Conservation (phyloP, 1,140 invertebrate species). For the Panagrolaimus sp. region DNA sequence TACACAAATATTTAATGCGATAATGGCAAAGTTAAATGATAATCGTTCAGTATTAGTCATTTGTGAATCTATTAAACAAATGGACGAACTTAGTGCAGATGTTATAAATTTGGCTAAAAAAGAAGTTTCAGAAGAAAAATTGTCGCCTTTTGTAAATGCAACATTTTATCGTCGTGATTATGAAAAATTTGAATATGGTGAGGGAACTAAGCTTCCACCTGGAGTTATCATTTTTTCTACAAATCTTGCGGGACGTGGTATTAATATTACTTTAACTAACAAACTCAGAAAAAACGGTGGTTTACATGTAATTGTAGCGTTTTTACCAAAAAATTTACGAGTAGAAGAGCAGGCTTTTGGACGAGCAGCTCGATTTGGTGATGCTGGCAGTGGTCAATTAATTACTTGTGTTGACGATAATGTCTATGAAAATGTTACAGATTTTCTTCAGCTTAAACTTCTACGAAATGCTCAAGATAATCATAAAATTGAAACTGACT, state of each 20-base stretch:
- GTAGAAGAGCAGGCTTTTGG: constrained; percentile 6
- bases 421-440: background rate
- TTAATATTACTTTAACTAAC: background rate
- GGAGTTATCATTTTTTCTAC: background rate
- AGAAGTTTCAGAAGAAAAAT: background rate
- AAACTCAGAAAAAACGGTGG: background rate
- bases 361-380: constrained; percentile 1
- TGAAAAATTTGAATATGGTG: constrained; percentile 1
- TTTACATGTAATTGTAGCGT: background rate
- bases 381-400: background rate
- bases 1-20: background rate
- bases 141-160: background rate
- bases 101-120: background rate
- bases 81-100: background rate
- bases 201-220: background rate
- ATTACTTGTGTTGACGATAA: background rate
- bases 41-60: too few relatives aligned
- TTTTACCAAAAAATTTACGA: constrained; percentile 1
- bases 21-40: too few relatives aligned
- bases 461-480: background rate
- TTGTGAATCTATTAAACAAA: background rate
- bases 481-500: background rate
- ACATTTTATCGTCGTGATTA: background rate
- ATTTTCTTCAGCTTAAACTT: background rate
- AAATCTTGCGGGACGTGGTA: background rate